Conservation (phyloP, 2,888 invertebrate genomes). For the Acholoe squamosa region DNA sequence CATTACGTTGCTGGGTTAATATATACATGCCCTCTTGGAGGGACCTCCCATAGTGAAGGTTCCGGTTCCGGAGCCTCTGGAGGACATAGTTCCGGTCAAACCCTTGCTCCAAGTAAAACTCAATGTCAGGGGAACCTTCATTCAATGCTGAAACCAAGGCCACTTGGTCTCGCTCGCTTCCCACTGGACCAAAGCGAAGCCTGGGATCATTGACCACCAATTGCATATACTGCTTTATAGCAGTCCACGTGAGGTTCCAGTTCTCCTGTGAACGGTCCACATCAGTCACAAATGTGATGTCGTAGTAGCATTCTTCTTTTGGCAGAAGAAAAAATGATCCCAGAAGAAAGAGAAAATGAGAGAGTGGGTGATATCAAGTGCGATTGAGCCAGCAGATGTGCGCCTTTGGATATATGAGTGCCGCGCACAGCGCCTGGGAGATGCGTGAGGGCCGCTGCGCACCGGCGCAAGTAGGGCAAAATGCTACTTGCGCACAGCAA, state of each 20-base stretch:
- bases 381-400: background rate
- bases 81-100: background rate
- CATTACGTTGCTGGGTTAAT: background rate
- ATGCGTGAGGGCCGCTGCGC: background rate
- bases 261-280: background rate
- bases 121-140: background rate
- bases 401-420: background rate
- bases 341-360: background rate
- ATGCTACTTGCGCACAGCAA: background rate
- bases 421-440: background rate
- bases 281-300: conserved; percentile 40
- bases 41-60: background rate
- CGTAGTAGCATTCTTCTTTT: conserved; percentile 24
- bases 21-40: background rate
- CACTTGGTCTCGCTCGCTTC: conserved; percentile 7
- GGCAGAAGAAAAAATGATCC: background rate
- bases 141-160: conserved; percentile 17
- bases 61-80: background rate
- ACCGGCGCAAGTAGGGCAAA: background rate
- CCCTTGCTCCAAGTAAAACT: conserved; percentile 42
- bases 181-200: background rate
- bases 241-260: background rate
- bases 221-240: background rate
- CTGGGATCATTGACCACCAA: background rate
- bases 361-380: background rate